Percentiles rank a stretch among this genome's conserved stretches.
These are phyloP conservation scores for Nebria salina DNA, from an alignment of 2,888 invertebrate genomes.

Conservation along the genomic window DNA sequence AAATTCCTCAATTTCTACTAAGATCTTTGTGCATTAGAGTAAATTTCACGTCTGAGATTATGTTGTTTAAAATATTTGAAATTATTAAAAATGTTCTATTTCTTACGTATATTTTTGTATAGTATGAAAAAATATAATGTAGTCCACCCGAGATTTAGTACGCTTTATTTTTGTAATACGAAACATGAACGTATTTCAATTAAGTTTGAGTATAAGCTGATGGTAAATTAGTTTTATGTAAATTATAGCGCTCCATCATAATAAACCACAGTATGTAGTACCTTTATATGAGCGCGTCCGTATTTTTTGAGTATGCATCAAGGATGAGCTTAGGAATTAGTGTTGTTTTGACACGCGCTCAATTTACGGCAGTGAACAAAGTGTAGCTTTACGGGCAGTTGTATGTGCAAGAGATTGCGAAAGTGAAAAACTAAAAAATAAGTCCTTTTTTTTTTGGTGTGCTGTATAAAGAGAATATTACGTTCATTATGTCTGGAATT, in stretches of 20 bases:
- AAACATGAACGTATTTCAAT: neutral
- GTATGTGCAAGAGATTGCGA: slow-evolving; percentile 28
- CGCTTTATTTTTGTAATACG: neutral
- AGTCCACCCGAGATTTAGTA: neutral
- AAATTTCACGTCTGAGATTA: too few relatives aligned
- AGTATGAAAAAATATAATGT: neutral
- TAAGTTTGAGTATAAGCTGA: neutral
- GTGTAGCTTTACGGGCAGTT: neutral
- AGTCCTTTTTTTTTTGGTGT: neutral
- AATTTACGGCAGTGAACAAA: neutral
- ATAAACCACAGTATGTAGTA: neutral
- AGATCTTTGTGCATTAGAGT: too few relatives aligned
- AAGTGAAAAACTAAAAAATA: slow-evolving; percentile 2
- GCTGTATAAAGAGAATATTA: neutral
- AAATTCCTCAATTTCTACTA: too few relatives aligned
- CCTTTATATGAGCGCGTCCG: neutral
- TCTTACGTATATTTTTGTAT: neutral
- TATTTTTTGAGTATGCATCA: slow-evolving; percentile 1
- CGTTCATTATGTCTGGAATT: neutral
- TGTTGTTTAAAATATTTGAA: too few relatives aligned
- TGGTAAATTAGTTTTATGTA: neutral
- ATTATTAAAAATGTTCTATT: neutral
- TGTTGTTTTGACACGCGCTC: slow-evolving; percentile 1
- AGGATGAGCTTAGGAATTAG: slow-evolving; percentile 1
- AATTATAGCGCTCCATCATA: neutral